phyloP scores from a whole-genome alignment of 2,888 invertebrate genomes.

The Zygaena filipendulae region DNA sequence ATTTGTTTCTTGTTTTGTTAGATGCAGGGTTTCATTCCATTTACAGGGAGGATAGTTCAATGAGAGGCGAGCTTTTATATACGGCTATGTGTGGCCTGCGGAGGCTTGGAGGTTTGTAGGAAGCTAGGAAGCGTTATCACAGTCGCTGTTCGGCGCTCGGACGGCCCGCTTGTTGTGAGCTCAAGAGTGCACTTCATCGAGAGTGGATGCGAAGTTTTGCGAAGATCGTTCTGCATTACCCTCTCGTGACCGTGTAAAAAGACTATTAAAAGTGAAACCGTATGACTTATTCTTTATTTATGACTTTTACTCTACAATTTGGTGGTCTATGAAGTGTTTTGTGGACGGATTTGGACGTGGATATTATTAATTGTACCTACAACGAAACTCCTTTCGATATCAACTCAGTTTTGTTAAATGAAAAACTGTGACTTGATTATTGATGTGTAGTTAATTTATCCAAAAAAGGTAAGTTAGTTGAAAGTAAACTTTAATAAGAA shows the following conservation, averaged over 20 bases:
- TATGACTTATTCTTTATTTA: constrained; percentile 41
- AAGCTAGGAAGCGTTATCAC: constrained; percentile 63
- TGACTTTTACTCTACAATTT: constrained; percentile 30
- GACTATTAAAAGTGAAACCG: constrained; percentile 52
- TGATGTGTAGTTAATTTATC: constrained; percentile 34
- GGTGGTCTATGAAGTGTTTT: constrained; percentile 38
- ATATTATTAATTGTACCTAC: constrained; percentile 30
- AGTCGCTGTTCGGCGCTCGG: constrained; percentile 62
- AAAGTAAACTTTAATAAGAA: no score
- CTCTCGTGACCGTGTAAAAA: constrained; percentile 40
- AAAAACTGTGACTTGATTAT: constrained; percentile 59
- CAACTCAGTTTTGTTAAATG: constrained; percentile 53
- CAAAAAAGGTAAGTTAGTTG: constrained; percentile 46
- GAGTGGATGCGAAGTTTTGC: constrained; percentile 61
- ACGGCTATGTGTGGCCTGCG: constrained; percentile 46
- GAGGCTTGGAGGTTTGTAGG: constrained; percentile 54
- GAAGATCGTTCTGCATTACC: constrained; percentile 43
- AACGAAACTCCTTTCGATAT: constrained; percentile 57
- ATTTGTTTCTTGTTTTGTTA: constrained; percentile 34
- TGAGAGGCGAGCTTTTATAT: constrained; percentile 52
- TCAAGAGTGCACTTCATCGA: constrained; percentile 29
- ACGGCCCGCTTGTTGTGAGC: constrained; percentile 42
- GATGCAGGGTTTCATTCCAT: constrained; percentile 33
- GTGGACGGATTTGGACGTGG: constrained; percentile 38
- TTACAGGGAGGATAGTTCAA: constrained; percentile 21